Evolutionary conservation across 2,888 invertebrate species (phyloP), one percentile per base, ranked within the genome.

Genomic region (Drosophila trichaetosa): DNA sequence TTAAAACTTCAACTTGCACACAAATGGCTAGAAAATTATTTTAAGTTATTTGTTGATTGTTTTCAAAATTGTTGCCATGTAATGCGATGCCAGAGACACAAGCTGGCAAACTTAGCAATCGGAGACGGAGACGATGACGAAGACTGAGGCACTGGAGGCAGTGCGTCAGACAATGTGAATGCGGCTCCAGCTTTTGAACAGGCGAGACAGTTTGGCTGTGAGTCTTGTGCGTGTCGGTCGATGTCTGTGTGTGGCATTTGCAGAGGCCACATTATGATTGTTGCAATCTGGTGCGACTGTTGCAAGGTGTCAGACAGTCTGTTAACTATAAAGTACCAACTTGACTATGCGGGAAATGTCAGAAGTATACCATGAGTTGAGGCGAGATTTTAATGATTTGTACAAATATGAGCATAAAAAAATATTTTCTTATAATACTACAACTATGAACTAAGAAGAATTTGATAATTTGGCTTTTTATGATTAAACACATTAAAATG

Each of bases 1-100:
- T 82, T 82, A 82, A 82, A 82, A 82, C 82, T 82, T 82, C 82
- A 82, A 72, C 79, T 81, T 81, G 76, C 82, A 78, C 81, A 81
- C 81, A 81, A 83, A 83, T 83, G 83, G 81, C 75, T 81, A 81
- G 79, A 83, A 83, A 83, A 83, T 83, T 83, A 83, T 83, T 83
- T 83, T 83, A 83, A 83, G 83, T 83, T 83, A 83, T 83, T 83
- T 83, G 80, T 83, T 83, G 83, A 83, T 83, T 83, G 83, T 83
- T 83, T 83, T 83, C 81, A 81, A 82, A 83, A 83, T 83, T 83
- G 83, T 83, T 83, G 79, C 83, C 79, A 77, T 83, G 83, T 83
- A 83, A 83, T 83, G 83, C 76, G 82, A 82, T 82, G 82, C 82
- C 82, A 34, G 49, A 59, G 64, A 54, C 72, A 33, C 11, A 46